phyloP scores from a whole-genome alignment of 2,113 vertebrate species.

The Ailurus styani region DNA sequence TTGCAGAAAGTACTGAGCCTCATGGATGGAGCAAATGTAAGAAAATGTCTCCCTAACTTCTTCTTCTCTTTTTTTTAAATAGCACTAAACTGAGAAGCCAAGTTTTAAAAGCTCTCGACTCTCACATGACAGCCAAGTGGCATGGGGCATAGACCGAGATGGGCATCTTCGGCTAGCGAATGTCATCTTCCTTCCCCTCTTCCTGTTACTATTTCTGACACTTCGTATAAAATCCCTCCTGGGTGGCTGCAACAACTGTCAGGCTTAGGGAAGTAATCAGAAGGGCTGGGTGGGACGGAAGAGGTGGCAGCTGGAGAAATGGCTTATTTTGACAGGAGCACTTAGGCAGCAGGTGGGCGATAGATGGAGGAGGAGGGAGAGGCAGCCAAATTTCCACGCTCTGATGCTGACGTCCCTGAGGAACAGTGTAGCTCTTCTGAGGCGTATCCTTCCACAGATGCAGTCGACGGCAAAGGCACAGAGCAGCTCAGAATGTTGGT shows the following conservation, averaged over 20 bases:
- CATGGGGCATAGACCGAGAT: background rate
- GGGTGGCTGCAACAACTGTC: background rate
- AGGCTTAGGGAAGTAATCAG: background rate
- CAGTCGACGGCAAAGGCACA: background rate
- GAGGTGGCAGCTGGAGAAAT: background rate
- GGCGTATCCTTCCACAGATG: background rate
- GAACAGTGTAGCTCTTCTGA: background rate
- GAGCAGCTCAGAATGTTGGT: background rate
- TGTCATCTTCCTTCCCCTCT: too few relatives aligned
- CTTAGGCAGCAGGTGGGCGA: background rate
- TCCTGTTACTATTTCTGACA: background rate
- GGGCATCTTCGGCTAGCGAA: background rate
- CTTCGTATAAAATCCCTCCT: background rate
- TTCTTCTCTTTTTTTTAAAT: background rate
- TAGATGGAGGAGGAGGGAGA: background rate
- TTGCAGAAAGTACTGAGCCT: background rate
- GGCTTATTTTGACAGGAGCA: background rate
- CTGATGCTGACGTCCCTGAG: background rate
- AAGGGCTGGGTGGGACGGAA: background rate
- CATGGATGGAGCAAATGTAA: background rate
- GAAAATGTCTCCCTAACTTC: background rate
- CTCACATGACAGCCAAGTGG: background rate
- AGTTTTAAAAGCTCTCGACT: background rate
- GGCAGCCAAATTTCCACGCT: background rate
- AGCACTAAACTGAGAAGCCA: background rate